Evolutionary conservation across 2,113 vertebrate species (phyloP).

Genomic region (Bufo gargarizans): DNA sequence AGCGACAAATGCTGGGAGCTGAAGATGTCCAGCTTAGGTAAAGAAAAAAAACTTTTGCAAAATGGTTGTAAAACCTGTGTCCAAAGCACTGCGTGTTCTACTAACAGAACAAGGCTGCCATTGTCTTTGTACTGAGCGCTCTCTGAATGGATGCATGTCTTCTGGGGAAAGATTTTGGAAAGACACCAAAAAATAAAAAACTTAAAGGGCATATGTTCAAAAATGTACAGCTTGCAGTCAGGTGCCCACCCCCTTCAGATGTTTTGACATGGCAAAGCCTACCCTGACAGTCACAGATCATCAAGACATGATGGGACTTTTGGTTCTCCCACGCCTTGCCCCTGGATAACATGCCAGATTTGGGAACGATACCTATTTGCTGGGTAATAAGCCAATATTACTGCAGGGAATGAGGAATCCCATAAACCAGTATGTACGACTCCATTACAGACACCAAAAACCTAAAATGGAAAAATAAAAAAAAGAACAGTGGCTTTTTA

Average conservation of each 20-base stretch:
- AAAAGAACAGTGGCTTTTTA: slow-evolving; percentile 23
- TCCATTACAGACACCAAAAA: slow-evolving; percentile 10
- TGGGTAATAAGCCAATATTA: neutral
- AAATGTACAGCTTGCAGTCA: neutral
- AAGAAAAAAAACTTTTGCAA: neutral
- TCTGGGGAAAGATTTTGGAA: neutral
- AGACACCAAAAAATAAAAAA: neutral
- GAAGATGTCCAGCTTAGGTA: slow-evolving; percentile 34
- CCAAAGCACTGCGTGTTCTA: slow-evolving; percentile 25
- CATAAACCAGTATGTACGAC: neutral
- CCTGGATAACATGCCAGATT: neutral
- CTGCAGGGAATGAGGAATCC: slow-evolving; percentile 10
- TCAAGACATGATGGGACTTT: neutral
- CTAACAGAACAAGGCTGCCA: neutral
- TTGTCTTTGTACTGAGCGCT: slow-evolving; percentile 2
- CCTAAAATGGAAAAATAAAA: neutral
- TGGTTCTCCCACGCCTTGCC: neutral
- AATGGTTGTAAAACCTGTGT: slow-evolving; percentile 27
- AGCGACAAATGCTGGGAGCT: slow-evolving; percentile 17
- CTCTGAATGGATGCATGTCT: neutral
- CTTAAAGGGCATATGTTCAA: neutral
- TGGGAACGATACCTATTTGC: neutral
- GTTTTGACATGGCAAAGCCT: neutral
- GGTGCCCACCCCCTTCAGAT: neutral
- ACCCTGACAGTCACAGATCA: neutral